Base-by-base conservation (phyloP, 2,797 vertebrate species). In the Okamejei kenojei region DNA sequence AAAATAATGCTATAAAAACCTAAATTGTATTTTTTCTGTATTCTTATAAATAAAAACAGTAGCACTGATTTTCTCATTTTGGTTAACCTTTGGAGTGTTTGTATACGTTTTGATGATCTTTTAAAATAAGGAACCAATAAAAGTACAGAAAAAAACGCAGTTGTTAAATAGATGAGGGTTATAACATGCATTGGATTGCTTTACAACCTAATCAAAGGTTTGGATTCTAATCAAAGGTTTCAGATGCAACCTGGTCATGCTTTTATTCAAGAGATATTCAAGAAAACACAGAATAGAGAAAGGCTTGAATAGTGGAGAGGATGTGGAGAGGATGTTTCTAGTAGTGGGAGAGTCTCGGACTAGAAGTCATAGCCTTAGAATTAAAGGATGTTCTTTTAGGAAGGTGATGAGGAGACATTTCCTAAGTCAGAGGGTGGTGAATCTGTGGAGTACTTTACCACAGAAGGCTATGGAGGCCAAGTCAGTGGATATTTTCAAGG, bases 101-200 rank as follows among this genome's bases (percentile, higher is more conserved):
- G 35, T 35, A 15, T 29, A 88, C 7, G 63, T 65, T 65, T 63
- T 32, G 1, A 19, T 29, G 11, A 78, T 35, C 77, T n/a, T 35
- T 65, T 65, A 68, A 88, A 88, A 88, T 88, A 21, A 88, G 61
- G n/a, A 63, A 35, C 19, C n/a, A 88, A 65, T 65, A 32, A 88
- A 65, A 65, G 6, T 32, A 10, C 65, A 7, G 8, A 7, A 15
- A 63, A 86, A 11, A 79, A 79, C 45, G 7, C 29, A 32, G 29
- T 32, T 23, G 9, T 86, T 86, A 65, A 82, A 65, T 19, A 68
- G n/a, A 35, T 68, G 54, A 88, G 17, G n/a, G 29, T 88, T 65
- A 65, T 88, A 17, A 32, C 84, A 13, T 32, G 61, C 61, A 13
- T 32, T 32, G 58, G 82, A 88, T 65, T 32, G 58, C n/a, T 13